Base-by-base conservation (phyloP, 2,797 vertebrate species). In the Eptatretus atami region DNA sequence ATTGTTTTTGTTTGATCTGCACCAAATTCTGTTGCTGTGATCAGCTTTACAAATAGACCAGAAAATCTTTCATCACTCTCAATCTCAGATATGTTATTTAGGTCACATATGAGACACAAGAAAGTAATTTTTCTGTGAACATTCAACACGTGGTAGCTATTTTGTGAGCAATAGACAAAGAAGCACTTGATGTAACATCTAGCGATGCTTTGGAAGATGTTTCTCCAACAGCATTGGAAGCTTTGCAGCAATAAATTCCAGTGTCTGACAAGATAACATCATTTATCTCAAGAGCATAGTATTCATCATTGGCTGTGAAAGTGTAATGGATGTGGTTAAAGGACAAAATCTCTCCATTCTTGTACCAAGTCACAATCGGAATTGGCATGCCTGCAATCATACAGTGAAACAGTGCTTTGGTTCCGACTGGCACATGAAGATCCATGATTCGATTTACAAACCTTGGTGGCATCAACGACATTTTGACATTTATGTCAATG, bases 381-480 rank as follows among this genome's bases (percentile, higher is more conserved):
- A 78, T 77, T 24, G 93, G 93, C 66, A 82, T 79, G 64, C 88
- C 93, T 69, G 85, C 82, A 63, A 99, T 78, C 61, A 82, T 84
- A 68, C 88, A 94, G 69, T 87, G 82, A 73, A 99, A 98, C 71
- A 85, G 72, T 60, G 82, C 80, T 10, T 78, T 79, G 25, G 76
- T 79, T 54, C 78, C 80, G 74, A 86, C 81, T 19, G 78, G 74
- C 65, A 78, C 77, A 69, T 79, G 74, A 68, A 82, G 73, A 69
- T 95, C 85, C 70, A 78, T 79, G 71, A 92, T 78, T 14, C 86
- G 84, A 68, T 79, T 79, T 4, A 81, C 80, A 64, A 99, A 99
- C 15, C 81, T 78, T 5, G 93, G 93, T 61, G 93, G 93, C 82
- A 92, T 93, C 73, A 96, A 87, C 3, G 80, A 87, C 64, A 83